These are phyloP conservation scores for Exocentrus adspersus DNA, from an alignment of 2,888 invertebrate genomes.

Conservation along the genomic window DNA sequence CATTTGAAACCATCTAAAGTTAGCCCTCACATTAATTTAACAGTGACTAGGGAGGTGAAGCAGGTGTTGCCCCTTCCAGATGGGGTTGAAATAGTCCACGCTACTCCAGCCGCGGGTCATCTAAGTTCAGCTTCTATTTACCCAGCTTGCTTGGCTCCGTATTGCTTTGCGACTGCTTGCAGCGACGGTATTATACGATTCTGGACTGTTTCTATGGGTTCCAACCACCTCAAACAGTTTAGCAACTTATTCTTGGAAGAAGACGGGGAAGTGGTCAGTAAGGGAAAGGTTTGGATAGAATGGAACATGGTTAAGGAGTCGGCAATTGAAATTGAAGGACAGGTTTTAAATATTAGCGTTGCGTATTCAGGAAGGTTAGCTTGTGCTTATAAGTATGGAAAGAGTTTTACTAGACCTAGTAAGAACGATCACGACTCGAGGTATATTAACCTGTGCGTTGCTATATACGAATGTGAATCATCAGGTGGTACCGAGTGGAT, in stretches of 20 bases:
- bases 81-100: constrained; percentile 92
- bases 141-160: constrained; percentile 98
- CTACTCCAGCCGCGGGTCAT: constrained; percentile 95
- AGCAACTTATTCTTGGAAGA: constrained; percentile 58
- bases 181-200: constrained; percentile 92
- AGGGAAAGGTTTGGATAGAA: constrained; percentile 61
- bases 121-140: constrained; percentile 97
- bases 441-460: constrained; percentile 91
- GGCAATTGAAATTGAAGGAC: constrained; percentile 73
- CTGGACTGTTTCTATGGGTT: constrained; percentile 71
- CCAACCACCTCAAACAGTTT: constrained; percentile 50
- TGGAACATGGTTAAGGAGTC: constrained; percentile 68
- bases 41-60: constrained; percentile 92
- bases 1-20: constrained; percentile 63
- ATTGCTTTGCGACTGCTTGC: constrained; percentile 94
- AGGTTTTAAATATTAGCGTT: constrained; percentile 92
- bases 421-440: constrained; percentile 80
- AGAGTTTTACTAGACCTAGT: constrained; percentile 85
- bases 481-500: constrained; percentile 96
- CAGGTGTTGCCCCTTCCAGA: constrained; percentile 88
- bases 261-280: constrained; percentile 58
- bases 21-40: constrained; percentile 82
- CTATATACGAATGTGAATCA: constrained; percentile 99
- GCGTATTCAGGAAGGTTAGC: constrained; percentile 98
- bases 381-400: constrained; percentile 95